Evolutionary conservation across 2,888 invertebrate genomes (phyloP).

Genomic region (Drosophila birchii): DNA sequence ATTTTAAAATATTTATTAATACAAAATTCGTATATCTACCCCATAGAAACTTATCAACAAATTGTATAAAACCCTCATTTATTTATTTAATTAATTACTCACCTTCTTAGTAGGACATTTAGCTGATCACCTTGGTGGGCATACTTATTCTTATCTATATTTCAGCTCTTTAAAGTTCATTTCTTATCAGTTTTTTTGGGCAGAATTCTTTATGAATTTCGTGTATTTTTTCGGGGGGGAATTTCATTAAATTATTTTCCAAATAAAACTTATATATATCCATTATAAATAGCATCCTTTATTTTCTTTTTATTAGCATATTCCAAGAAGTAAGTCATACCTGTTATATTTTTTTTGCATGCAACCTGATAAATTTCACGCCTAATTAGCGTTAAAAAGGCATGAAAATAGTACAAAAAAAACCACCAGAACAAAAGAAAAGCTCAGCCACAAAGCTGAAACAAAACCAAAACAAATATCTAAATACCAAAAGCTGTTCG

Average conservation of each 20-base stretch:
- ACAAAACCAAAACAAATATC: constrained; percentile 26
- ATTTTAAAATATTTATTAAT: neutral
- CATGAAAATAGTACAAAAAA: constrained; percentile 4
- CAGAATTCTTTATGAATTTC: constrained; percentile 29
- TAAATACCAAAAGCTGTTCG: constrained; percentile 23
- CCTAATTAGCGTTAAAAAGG: constrained; percentile 62
- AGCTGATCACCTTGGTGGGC: constrained; percentile 1
- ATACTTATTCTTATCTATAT: constrained; percentile 11
- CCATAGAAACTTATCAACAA: neutral
- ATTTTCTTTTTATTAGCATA: no score
- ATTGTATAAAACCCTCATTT: neutral
- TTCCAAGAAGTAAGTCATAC: neutral
- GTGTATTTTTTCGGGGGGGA: constrained; percentile 12
- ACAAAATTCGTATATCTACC: neutral
- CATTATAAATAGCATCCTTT: neutral
- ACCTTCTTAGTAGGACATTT: constrained; percentile 35
- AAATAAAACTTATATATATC: neutral
- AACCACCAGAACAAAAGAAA: constrained; percentile 25
- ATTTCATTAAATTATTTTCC: constrained; percentile 1
- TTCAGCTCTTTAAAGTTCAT: constrained; percentile 54
- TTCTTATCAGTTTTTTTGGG: constrained; percentile 58
- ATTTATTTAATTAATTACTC: neutral
- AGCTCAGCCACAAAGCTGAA: constrained; percentile 38
- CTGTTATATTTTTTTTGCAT: constrained; percentile 21
- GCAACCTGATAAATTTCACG: constrained; percentile 45